Conservation (phyloP, 2,797 vertebrate genomes). For the Hydrophis major region DNA sequence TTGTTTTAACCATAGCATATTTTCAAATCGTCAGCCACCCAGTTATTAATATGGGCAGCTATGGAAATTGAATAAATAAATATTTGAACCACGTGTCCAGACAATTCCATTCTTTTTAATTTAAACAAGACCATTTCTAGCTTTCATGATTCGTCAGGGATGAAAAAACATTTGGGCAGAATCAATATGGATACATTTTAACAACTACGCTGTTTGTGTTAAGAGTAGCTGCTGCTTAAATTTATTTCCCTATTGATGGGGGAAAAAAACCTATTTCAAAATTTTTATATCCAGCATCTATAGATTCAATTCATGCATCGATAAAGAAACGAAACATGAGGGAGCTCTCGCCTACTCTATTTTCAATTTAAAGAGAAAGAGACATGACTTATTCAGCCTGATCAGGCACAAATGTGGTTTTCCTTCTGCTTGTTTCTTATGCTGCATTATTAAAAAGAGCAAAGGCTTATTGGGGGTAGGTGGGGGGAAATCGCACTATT, state of each 20-base stretch:
- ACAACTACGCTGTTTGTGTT: not conserved
- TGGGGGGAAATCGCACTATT: not conserved
- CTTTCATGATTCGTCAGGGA: not conserved
- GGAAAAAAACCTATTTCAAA: not conserved
- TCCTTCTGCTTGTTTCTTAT: not conserved
- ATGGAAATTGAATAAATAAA: not conserved
- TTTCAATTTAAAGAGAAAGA: not conserved
- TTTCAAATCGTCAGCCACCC: not conserved
- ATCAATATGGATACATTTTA: not conserved
- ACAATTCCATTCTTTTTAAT: not conserved
- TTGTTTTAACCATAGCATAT: not conserved
- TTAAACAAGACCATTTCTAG: not conserved
- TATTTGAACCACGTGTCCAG: not conserved
- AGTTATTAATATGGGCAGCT: not conserved
- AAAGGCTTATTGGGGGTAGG: not conserved
- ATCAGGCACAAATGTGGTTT: not conserved
- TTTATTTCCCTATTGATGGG: not conserved
- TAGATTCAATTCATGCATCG: not conserved
- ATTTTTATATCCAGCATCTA: not conserved
- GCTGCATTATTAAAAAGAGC: not conserved
- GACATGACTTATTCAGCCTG: not conserved
- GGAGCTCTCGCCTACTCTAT: too few relatives aligned
- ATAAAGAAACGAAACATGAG: not conserved
- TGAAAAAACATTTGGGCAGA: too few relatives aligned
- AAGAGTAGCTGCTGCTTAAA: not conserved